Conservation (phyloP, 2,113 vertebrate genomes). For the Trachemys scripta region DNA sequence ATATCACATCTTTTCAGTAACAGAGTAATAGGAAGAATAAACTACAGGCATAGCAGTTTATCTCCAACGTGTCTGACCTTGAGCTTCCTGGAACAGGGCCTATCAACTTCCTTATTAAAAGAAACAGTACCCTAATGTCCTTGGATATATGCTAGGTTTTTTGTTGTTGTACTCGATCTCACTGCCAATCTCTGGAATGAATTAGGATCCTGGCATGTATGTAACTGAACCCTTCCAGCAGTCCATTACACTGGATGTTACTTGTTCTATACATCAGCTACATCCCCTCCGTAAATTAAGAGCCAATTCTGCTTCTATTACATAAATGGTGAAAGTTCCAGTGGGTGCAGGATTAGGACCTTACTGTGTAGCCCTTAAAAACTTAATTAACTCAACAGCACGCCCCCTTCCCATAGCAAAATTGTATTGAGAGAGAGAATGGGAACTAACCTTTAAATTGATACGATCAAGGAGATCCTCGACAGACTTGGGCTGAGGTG, state of each 20-base stretch:
- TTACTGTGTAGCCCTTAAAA: neutral
- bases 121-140: neutral
- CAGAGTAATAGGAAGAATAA: neutral
- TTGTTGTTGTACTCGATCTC: neutral
- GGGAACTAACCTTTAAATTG: constrained; percentile 89
- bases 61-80: neutral
- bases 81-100: neutral
- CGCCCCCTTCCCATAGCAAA: neutral
- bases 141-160: neutral
- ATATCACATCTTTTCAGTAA: neutral
- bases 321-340: neutral
- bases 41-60: neutral
- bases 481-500: constrained; percentile 94
- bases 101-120: neutral
- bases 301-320: neutral
- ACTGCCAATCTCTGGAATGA: neutral
- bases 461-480: constrained; percentile 97
- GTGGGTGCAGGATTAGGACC: neutral
- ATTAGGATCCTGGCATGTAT: rapidly evolving
- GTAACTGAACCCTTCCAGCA: neutral
- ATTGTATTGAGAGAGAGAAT: neutral
- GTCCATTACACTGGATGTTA: neutral
- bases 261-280: neutral
- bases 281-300: neutral
- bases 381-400: neutral